Conservation (phyloP, 2,113 vertebrate species). For the Syngnathoides biaculeatus region DNA sequence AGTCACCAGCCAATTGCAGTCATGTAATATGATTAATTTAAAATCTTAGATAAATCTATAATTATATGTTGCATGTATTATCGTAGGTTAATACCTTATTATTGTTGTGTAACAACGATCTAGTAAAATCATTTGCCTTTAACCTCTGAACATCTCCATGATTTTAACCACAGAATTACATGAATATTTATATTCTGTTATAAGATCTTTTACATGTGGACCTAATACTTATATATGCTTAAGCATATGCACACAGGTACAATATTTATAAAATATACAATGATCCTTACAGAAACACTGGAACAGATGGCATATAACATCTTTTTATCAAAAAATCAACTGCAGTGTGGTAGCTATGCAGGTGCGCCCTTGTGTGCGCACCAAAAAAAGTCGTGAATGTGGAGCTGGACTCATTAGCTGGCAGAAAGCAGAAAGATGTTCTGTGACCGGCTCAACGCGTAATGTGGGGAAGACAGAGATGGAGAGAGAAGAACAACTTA, state of each 20-base stretch:
- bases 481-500: conserved; percentile 45
- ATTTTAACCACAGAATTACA: background rate
- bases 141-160: background rate
- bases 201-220: background rate
- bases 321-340: conserved; percentile 3
- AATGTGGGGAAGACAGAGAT: conserved; percentile 9
- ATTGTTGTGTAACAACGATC: too few species aligned
- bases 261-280: conserved; percentile 1
- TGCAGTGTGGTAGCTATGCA: conserved; percentile 10
- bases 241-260: background rate
- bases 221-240: too few species aligned
- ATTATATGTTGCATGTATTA: too few species aligned
- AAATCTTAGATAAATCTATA: too few species aligned
- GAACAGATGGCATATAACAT: background rate
- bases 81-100: too few species aligned
- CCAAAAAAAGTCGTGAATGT: background rate
- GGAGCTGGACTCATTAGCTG: conserved; percentile 48
- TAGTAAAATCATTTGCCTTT: background rate
- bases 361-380: background rate
- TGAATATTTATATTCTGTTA: background rate
- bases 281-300: background rate
- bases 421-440: conserved; percentile 49
- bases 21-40: too few species aligned
- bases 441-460: conserved; percentile 38
- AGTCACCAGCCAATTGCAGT: too few species aligned